phyloP scores from a whole-genome alignment of 2,888 invertebrate genomes.

The Atethmia centrago region DNA sequence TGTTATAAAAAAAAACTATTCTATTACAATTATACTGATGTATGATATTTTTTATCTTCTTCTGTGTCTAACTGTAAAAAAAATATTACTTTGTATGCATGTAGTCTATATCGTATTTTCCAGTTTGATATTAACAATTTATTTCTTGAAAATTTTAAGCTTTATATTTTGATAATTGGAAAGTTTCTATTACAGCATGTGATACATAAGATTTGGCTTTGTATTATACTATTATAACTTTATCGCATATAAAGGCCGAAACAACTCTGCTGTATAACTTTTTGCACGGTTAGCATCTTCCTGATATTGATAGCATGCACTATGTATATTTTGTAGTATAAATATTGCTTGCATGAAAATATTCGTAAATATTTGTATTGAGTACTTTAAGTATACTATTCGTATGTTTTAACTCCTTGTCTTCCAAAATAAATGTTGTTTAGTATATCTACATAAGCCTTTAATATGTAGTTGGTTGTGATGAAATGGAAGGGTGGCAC shows the following conservation, averaged over 20 bases:
- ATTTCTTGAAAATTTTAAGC: slow-evolving; percentile 60
- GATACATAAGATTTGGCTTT: slow-evolving; percentile 73
- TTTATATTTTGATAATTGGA: slow-evolving; percentile 70
- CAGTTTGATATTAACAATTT: slow-evolving; percentile 54
- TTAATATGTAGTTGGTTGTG: slow-evolving; percentile 78
- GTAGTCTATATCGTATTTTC: slow-evolving; percentile 50
- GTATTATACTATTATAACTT: slow-evolving; percentile 66
- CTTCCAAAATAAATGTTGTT: slow-evolving; percentile 90
- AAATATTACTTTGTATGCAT: slow-evolving; percentile 56
- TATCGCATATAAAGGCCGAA: slow-evolving; percentile 68
- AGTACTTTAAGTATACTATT: slow-evolving; percentile 75
- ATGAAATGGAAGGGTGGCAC: slow-evolving; percentile 77
- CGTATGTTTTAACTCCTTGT: slow-evolving; percentile 81
- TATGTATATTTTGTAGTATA: slow-evolving; percentile 82
- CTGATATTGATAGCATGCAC: slow-evolving; percentile 82
- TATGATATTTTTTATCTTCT: too few species aligned
- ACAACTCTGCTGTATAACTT: slow-evolving; percentile 71
- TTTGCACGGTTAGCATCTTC: slow-evolving; percentile 77
- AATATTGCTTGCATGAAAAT: slow-evolving; percentile 88
- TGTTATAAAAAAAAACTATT: not conserved
- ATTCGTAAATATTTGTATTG: slow-evolving; percentile 73
- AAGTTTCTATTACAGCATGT: slow-evolving; percentile 73
- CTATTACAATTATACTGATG: too few species aligned
- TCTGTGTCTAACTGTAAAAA: slow-evolving; percentile 53
- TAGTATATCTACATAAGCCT: slow-evolving; percentile 80